Percentiles rank a stretch among this genome's conserved stretches.
Conservation (phyloP, 2,888 invertebrate species). For the Ophion ellenae region DNA sequence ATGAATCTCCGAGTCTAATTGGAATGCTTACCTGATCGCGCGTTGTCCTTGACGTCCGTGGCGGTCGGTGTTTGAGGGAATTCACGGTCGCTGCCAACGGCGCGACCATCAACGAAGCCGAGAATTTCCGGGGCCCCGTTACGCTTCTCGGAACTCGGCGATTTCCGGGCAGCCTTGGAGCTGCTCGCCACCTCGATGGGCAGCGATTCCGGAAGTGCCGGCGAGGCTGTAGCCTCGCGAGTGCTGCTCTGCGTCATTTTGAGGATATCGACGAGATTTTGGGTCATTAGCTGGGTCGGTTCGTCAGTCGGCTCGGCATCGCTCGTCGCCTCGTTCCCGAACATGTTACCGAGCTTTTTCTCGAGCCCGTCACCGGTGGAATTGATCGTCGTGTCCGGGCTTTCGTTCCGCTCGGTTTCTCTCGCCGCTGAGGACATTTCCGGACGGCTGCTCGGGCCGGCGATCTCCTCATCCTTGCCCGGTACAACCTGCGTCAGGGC, state of each 20-base stretch:
- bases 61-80: slow-evolving; percentile 36
- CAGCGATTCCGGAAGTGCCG: neutral
- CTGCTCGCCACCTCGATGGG: neutral
- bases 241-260: slow-evolving; percentile 68
- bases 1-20: neutral
- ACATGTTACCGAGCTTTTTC: slow-evolving; percentile 73
- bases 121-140: slow-evolving; percentile 9
- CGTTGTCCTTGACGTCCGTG: slow-evolving; percentile 22
- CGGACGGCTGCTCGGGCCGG: neutral
- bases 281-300: slow-evolving; percentile 74
- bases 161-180: neutral
- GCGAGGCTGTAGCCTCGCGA: slow-evolving; percentile 17
- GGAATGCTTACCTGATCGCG: slow-evolving; percentile 37
- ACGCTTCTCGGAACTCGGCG: neutral
- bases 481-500: neutral
- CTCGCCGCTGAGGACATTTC: neutral
- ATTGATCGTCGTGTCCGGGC: slow-evolving; percentile 7
- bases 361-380: slow-evolving; percentile 71
- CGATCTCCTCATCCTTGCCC: neutral
- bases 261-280: slow-evolving; percentile 74
- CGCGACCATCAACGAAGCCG: slow-evolving; percentile 52
- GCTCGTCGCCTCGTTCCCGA: slow-evolving; percentile 67
- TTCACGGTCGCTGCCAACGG: slow-evolving; percentile 35
- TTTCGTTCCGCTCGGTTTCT: neutral
- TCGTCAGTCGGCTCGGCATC: slow-evolving; percentile 62